Evolutionary conservation across 2,888 invertebrate genomes (phyloP).

Genomic region (Prenolepis imparis): DNA sequence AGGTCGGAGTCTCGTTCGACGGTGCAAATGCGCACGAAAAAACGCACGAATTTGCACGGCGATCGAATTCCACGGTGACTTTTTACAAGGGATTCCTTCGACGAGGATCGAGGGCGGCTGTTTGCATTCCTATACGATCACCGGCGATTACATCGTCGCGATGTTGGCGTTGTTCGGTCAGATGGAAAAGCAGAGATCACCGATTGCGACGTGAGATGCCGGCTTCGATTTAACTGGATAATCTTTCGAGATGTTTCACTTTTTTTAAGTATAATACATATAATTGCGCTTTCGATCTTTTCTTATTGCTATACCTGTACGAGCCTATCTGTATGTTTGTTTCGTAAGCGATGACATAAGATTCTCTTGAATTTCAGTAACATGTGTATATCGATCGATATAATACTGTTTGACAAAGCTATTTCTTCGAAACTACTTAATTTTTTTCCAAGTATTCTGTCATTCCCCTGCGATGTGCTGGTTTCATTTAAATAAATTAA

Average conservation of each 20-base stretch:
- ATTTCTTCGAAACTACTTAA: too few relatives aligned
- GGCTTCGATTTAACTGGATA: neutral
- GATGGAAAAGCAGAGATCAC: conserved; percentile 1
- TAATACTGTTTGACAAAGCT: too few relatives aligned
- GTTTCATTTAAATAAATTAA: too few relatives aligned
- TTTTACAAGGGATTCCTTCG: conserved; percentile 68
- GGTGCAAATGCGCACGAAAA: conserved; percentile 61
- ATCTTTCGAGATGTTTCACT: neutral
- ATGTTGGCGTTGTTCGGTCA: conserved; percentile 7
- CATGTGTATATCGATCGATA: too few relatives aligned
- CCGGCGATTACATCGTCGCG: conserved; percentile 46
- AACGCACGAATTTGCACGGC: conserved; percentile 64
- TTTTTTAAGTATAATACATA: neutral
- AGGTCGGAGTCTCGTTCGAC: conserved; percentile 42
- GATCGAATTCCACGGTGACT: conserved; percentile 56
- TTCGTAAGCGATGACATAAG: too few relatives aligned
- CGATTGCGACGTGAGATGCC: neutral
- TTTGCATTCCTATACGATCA: conserved; percentile 24
- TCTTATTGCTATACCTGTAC: too few relatives aligned
- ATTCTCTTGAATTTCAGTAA: too few relatives aligned
- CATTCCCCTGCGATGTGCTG: too few relatives aligned
- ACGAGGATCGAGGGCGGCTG: conserved; percentile 23
- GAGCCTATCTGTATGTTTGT: too few relatives aligned
- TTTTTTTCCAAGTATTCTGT: too few relatives aligned
- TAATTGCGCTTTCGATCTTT: too few relatives aligned